These are phyloP conservation scores for Nesospiza acunhae DNA, from an alignment of 2,113 vertebrate genomes.

Conservation along the genomic window DNA sequence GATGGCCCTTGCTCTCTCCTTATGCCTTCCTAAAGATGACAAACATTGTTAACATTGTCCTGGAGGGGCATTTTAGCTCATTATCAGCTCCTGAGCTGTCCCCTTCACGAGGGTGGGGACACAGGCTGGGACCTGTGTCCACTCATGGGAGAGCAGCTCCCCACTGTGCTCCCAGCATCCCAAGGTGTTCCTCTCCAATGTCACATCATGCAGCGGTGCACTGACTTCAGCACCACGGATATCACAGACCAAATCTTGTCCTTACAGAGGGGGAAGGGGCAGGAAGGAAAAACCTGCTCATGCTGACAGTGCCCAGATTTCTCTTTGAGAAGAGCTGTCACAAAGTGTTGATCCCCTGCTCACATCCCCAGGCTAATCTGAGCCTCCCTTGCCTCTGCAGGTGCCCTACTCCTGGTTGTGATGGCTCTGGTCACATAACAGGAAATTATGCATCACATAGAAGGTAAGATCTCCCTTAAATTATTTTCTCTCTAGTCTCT, in stretches of 20 bases:
- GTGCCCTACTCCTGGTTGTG: slow-evolving; percentile 86
- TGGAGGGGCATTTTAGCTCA: neutral
- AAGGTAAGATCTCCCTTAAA: slow-evolving; percentile 73
- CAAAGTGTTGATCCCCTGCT: neutral
- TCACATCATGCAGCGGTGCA: fast-evolving
- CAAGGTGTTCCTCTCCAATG: fast-evolving
- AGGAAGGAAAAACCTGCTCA: neutral
- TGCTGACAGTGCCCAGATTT: neutral
- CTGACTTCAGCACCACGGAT: fast-evolving
- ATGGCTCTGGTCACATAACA: slow-evolving; percentile 85
- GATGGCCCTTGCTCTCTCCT: neutral
- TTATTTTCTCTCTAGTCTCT: neutral
- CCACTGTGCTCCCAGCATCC: fast-evolving
- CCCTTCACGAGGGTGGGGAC: neutral
- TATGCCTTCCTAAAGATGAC: neutral
- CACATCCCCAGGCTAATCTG: neutral
- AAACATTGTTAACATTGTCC: neutral
- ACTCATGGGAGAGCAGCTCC: neutral
- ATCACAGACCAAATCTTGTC: neutral
- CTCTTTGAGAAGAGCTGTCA: neutral
- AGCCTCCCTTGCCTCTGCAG: slow-evolving; percentile 56
- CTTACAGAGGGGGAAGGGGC: neutral
- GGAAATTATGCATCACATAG: slow-evolving; percentile 85
- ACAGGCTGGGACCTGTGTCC: neutral
- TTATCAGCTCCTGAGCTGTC: neutral